Evolutionary conservation across 2,888 invertebrate genomes (phyloP).

Genomic region (Hydropsyche betteni): DNA sequence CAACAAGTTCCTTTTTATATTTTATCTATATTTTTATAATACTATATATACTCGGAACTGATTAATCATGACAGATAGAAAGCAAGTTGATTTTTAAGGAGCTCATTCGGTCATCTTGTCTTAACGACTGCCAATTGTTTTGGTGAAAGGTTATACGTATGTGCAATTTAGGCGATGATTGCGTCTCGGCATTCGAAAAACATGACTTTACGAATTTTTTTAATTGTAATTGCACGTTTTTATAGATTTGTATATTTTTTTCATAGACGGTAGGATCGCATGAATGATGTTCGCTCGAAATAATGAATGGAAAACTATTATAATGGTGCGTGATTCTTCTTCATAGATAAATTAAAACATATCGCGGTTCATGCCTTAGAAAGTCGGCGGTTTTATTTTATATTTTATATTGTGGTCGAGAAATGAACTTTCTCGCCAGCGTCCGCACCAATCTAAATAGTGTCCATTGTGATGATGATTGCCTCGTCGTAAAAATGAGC

Average conservation of each 20-base stretch:
- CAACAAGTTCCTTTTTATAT: not conserved
- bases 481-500: not conserved
- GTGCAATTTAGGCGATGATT: not conserved
- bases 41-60: too few relatives aligned
- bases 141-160: constrained; percentile 7
- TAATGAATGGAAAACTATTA: not conserved
- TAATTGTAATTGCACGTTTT: too few relatives aligned
- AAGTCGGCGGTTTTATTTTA: too few relatives aligned
- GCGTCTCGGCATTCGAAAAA: too few relatives aligned
- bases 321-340: not conserved
- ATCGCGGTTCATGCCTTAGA: too few relatives aligned
- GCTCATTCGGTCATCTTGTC: constrained; percentile 5
- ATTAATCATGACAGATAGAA: not conserved
- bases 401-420: not conserved
- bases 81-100: constrained; percentile 11
- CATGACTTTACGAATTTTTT: too few relatives aligned
- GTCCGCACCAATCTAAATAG: not conserved
- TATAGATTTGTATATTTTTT: too few relatives aligned
- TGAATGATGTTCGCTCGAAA: not conserved
- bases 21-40: not conserved
- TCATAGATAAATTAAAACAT: not conserved
- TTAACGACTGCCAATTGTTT: not conserved
- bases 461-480: not conserved
- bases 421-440: constrained; percentile 6
- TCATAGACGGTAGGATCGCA: too few relatives aligned